Conservation (phyloP, 2,113 vertebrate genomes). For the Thamnophis sirtalis region DNA sequence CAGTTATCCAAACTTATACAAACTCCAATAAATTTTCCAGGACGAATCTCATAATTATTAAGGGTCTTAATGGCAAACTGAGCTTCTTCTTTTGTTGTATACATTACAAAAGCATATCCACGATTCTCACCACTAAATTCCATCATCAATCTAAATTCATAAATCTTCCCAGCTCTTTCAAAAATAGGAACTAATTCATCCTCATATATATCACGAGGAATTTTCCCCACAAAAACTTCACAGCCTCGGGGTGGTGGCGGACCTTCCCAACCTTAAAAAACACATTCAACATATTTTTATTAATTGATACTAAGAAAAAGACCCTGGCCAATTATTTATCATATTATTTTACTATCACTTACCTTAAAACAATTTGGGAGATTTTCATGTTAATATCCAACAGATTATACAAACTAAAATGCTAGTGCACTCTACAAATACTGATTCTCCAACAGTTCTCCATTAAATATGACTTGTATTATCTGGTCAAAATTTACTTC, state of each 20-base stretch:
- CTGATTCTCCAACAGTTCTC: not conserved
- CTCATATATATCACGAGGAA: slow-evolving; percentile 94
- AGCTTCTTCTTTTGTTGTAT: slow-evolving; percentile 85
- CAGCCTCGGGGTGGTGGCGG: slow-evolving; percentile 90
- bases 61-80: slow-evolving; percentile 86
- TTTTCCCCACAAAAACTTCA: slow-evolving; percentile 97
- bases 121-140: slow-evolving; percentile 95
- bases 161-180: slow-evolving; percentile 85
- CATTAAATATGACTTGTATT: not conserved
- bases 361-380: not conserved
- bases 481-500: not conserved
- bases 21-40: slow-evolving; percentile 90
- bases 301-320: not conserved
- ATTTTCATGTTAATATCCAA: not conserved
- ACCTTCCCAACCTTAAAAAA: slow-evolving; percentile 87
- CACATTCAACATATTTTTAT: slow-evolving; percentile 24
- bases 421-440: not conserved
- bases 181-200: slow-evolving; percentile 92
- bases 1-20: slow-evolving; percentile 95
- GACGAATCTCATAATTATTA: slow-evolving; percentile 89
- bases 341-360: not conserved
- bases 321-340: not conserved
- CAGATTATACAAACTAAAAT: not conserved
- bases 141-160: slow-evolving; percentile 97
- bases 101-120: slow-evolving; percentile 97